These are phyloP conservation scores for Notamacropus eugenii DNA, from an alignment of 2,797 vertebrate genomes.

Conservation along the genomic window DNA sequence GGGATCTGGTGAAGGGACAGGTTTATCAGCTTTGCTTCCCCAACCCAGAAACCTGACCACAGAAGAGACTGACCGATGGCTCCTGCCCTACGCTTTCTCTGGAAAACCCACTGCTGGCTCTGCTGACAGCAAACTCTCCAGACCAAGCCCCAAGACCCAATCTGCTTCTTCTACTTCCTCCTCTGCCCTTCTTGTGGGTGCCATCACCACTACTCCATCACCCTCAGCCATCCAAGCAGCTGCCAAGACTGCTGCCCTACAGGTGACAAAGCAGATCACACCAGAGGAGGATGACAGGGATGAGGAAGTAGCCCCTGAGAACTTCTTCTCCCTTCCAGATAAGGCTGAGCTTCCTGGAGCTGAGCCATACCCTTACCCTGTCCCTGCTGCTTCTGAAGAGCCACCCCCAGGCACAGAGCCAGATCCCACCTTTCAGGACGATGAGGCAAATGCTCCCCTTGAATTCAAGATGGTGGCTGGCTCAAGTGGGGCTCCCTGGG, in stretches of 20 bases:
- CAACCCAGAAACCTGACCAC: constrained; percentile 92
- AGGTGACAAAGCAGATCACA: constrained; percentile 94
- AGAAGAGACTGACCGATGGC: constrained; percentile 90
- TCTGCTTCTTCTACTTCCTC: constrained; percentile 73
- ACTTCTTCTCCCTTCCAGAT: constrained; percentile 95
- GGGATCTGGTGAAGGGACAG: constrained; percentile 85
- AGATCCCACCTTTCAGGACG: constrained; percentile 83
- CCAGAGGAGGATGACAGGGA: constrained; percentile 93
- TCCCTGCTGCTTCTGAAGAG: constrained; percentile 81
- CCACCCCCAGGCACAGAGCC: constrained; percentile 84
- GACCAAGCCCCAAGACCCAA: constrained; percentile 74
- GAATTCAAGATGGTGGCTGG: constrained; percentile 90
- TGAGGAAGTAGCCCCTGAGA: constrained; percentile 93
- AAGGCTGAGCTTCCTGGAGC: constrained; percentile 83
- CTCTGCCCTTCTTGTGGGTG: constrained; percentile 75
- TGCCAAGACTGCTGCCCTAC: constrained; percentile 95
- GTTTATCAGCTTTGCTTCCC: constrained; percentile 93
- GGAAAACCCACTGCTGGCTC: constrained; percentile 83
- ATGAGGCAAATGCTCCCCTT: constrained; percentile 91
- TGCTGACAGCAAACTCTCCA: constrained; percentile 72
- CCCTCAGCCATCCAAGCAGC: constrained; percentile 98
- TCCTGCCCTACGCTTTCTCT: constrained; percentile 92
- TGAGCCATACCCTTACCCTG: constrained; percentile 78
- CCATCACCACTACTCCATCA: constrained; percentile 89
- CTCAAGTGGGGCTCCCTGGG: constrained; percentile 84